Evolutionary conservation across 2,888 invertebrate genomes (phyloP).

Genomic region (Hofmannophila pseudospretella): DNA sequence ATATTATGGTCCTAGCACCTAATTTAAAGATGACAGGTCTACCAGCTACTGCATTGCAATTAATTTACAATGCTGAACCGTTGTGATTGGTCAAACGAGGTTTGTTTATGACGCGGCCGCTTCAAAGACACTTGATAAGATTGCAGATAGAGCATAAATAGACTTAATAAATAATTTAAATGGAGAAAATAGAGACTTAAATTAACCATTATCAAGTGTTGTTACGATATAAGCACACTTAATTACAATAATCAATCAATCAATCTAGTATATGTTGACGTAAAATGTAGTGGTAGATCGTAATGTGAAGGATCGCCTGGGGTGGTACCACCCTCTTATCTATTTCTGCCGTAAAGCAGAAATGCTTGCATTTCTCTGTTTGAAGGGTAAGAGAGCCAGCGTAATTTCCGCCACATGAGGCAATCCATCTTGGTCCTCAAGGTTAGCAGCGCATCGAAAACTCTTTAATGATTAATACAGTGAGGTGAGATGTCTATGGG

Average conservation of each 20-base stretch:
- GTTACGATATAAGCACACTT: background rate
- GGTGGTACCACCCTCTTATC: no score
- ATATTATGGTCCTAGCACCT: slow-evolving; percentile 21
- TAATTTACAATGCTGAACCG: slow-evolving; percentile 9
- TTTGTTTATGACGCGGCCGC: slow-evolving; percentile 21
- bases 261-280: no score
- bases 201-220: slow-evolving; percentile 1
- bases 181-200: slow-evolving; percentile 2
- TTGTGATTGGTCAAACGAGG: slow-evolving; percentile 6
- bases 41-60: slow-evolving; percentile 19
- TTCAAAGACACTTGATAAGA: slow-evolving; percentile 30
- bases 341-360: no score
- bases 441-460: no score
- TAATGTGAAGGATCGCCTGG: no score
- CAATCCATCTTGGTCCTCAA: no score
- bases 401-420: no score
- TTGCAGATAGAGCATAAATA: slow-evolving; percentile 7
- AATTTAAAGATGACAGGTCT: slow-evolving; percentile 25
- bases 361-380: no score
- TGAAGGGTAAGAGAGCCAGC: no score
- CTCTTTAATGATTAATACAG: no score
- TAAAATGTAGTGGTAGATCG: no score
- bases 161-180: slow-evolving; percentile 8
- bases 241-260: background rate
- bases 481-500: no score